Percentiles rank a stretch among this genome's conserved stretches.
phyloP scores from a whole-genome alignment of 2,888 invertebrate species.

The Seira musarum region DNA sequence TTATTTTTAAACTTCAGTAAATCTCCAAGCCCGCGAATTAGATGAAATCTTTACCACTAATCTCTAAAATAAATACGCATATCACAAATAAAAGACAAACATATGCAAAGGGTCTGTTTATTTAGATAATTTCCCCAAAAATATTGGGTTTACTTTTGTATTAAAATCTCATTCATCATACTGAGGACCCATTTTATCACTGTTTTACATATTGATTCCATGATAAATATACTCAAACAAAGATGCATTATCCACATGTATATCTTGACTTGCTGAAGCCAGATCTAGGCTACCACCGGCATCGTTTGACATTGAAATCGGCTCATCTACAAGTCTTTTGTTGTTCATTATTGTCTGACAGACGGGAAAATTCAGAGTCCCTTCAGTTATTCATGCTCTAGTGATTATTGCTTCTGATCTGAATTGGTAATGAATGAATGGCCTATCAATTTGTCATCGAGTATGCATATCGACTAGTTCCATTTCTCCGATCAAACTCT shows the following conservation, averaged over 20 bases:
- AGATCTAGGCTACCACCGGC: background rate
- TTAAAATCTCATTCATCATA: background rate
- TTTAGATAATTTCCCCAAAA: background rate
- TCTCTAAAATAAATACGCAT: background rate
- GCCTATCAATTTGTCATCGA: constrained; percentile 4
- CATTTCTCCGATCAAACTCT: background rate
- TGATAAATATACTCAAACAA: background rate
- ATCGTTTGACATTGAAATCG: background rate
- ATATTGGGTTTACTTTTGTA: constrained; percentile 1
- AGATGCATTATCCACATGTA: background rate
- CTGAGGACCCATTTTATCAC: background rate
- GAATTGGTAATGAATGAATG: constrained; percentile 6
- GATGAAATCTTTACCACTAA: background rate
- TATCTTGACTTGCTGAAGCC: background rate
- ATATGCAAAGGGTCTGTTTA: background rate
- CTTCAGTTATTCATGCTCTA: constrained; percentile 3
- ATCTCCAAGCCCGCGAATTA: background rate
- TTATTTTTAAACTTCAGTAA: constrained; percentile 16
- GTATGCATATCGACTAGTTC: background rate
- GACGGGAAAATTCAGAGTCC: background rate
- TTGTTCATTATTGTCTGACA: background rate
- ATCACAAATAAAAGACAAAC: constrained; percentile 7
- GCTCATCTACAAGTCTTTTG: background rate
- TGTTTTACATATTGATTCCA: background rate
- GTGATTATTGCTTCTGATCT: background rate